Conservation (phyloP, 2,888 invertebrate genomes). For the Dexiosoma caninum region DNA sequence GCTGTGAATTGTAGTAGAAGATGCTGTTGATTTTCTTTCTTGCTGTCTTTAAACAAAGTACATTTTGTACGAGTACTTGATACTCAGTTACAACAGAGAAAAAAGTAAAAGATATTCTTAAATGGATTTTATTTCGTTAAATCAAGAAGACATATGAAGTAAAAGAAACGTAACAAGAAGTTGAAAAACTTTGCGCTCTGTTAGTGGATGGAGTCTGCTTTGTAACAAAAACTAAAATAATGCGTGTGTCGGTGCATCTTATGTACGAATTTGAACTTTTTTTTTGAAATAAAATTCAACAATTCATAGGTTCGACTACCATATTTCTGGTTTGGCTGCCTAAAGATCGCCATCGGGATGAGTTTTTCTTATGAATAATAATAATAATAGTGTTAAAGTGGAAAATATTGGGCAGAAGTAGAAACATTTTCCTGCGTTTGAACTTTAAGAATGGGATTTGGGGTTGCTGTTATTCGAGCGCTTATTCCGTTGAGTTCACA, state of each 20-base stretch:
- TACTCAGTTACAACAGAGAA: neutral
- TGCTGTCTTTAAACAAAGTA: conserved; percentile 5
- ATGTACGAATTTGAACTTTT: conserved; percentile 40
- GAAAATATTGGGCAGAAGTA: neutral
- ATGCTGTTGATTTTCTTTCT: conserved; percentile 16
- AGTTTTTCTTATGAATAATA: conserved; percentile 22
- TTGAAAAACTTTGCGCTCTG: neutral
- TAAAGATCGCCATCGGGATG: neutral
- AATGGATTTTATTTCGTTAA: conserved; percentile 22
- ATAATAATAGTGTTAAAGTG: conserved; percentile 2
- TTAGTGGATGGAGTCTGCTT: neutral
- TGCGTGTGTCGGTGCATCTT: conserved; percentile 46
- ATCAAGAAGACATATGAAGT: conserved; percentile 18
- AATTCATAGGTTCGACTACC: conserved; percentile 16
- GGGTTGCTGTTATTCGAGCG: too few relatives aligned
- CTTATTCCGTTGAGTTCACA: too few relatives aligned
- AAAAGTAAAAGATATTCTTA: conserved; percentile 11
- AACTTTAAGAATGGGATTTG: too few relatives aligned
- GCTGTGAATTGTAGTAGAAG: conserved; percentile 49
- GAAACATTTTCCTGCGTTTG: neutral
- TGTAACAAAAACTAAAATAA: neutral
- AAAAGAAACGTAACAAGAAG: conserved; percentile 1
- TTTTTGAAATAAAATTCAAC: conserved; percentile 2
- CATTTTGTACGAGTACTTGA: neutral
- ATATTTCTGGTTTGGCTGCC: neutral